phyloP scores from a whole-genome alignment of 2,113 vertebrate genomes.

The Ammodytes marinus region DNA sequence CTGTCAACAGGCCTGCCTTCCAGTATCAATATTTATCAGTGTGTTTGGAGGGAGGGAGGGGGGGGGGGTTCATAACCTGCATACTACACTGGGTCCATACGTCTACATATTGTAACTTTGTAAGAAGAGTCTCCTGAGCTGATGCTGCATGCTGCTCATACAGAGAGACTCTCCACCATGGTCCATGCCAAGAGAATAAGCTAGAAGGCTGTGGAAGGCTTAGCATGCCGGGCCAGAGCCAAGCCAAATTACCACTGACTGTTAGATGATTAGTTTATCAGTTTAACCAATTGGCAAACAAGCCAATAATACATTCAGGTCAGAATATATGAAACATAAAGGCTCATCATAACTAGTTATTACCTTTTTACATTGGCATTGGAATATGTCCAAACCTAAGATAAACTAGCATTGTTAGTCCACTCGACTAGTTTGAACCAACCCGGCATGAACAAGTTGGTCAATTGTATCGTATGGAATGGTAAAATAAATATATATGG shows the following conservation, averaged over 20 bases:
- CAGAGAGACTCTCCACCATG: not conserved
- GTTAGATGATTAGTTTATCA: not conserved
- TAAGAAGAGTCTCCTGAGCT: slow-evolving; percentile 42
- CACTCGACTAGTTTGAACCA: too few species aligned
- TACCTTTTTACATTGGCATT: not conserved
- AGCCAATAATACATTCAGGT: not conserved
- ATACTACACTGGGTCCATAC: slow-evolving; percentile 14
- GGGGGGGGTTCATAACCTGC: slow-evolving; percentile 38
- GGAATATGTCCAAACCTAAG: too few species aligned
- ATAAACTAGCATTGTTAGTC: too few species aligned
- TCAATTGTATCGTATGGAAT: too few species aligned
- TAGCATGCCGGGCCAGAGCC: too few species aligned
- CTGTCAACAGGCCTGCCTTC: slow-evolving; percentile 64
- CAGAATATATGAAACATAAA: not conserved
- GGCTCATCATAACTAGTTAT: not conserved
- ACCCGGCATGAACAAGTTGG: too few species aligned
- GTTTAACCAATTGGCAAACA: too few species aligned
- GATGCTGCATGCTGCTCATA: slow-evolving; percentile 3
- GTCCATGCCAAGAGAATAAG: not conserved
- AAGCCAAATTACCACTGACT: not conserved
- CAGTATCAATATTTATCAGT: slow-evolving; percentile 76
- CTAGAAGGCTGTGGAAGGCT: too few species aligned
- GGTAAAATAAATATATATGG: too few species aligned
- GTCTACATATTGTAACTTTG: slow-evolving; percentile 50
- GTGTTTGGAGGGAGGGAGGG: slow-evolving; percentile 21